phyloP scores from a whole-genome alignment of 2,797 vertebrate species.

The Pangasius macronema region DNA sequence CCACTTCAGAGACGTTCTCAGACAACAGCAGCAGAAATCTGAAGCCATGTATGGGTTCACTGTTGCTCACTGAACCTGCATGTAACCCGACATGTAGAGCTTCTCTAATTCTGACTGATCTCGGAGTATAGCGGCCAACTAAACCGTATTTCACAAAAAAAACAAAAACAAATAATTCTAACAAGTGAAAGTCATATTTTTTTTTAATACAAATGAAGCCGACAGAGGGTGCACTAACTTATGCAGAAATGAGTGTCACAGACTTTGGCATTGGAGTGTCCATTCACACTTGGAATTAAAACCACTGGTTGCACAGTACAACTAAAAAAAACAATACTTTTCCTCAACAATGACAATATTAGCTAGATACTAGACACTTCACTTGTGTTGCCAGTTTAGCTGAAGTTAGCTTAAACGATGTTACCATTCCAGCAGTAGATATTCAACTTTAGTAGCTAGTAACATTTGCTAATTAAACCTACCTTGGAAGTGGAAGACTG shows the following conservation, averaged over 20 bases:
- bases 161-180: not conserved
- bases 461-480: not conserved
- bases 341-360: not conserved
- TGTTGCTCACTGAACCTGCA: not conserved
- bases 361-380: not conserved
- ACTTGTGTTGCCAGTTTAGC: not conserved
- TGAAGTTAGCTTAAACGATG: not conserved
- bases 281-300: not conserved
- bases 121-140: not conserved
- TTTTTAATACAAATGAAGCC: not conserved
- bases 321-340: not conserved
- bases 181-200: not conserved
- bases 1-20: not conserved
- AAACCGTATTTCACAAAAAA: not conserved
- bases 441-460: not conserved
- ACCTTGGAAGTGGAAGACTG: not conserved
- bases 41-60: not conserved
- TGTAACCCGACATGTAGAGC: not conserved
- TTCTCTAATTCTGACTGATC: not conserved
- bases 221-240: not conserved
- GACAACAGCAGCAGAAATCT: not conserved
- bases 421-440: not conserved
- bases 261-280: not conserved
- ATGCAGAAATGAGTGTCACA: not conserved
- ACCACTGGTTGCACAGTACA: not conserved